Percentiles rank a stretch among this genome's conserved stretches.
phyloP scores from a whole-genome alignment of 2,888 invertebrate species.

The Sialis fuliginosa region DNA sequence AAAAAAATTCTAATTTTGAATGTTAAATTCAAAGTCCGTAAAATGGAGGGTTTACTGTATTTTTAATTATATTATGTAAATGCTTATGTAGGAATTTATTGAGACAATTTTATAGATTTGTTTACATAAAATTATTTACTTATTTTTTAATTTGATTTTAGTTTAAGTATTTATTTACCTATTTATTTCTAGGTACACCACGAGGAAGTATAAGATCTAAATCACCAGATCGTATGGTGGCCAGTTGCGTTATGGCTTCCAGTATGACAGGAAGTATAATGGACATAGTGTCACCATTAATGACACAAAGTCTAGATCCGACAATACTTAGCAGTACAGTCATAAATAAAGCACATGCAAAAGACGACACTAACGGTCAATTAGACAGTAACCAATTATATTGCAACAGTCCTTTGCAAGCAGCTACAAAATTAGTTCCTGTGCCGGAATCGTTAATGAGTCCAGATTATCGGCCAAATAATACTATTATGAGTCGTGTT shows the following conservation, averaged over 20 bases:
- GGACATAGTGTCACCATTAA: conserved; percentile 22
- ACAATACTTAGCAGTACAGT: conserved; percentile 29
- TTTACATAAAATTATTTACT: neutral
- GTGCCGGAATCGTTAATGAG: conserved; percentile 79
- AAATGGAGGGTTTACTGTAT: too few relatives aligned
- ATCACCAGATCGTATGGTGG: conserved; percentile 56
- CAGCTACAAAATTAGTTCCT: conserved; percentile 73
- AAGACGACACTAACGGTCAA: conserved; percentile 13
- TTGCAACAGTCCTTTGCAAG: conserved; percentile 46
- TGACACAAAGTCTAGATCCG: conserved; percentile 47
- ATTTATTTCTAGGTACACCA: conserved; percentile 20
- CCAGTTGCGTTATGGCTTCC: conserved; percentile 43
- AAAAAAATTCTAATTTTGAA: too few relatives aligned
- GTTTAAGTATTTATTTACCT: neutral
- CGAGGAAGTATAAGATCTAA: conserved; percentile 25
- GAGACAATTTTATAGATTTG: too few relatives aligned
- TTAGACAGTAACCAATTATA: conserved; percentile 14
- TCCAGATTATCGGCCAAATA: conserved; percentile 44
- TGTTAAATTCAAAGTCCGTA: too few relatives aligned
- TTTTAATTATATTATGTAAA: too few relatives aligned
- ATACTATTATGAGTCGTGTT: conserved; percentile 6
- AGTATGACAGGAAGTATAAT: conserved; percentile 12
- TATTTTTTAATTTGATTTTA: neutral
- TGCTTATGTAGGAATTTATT: too few relatives aligned
- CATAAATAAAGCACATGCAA: conserved; percentile 15